These are phyloP conservation scores for Bombus superbus DNA, from an alignment of 1,140 invertebrate genomes.

Conservation along the genomic window DNA sequence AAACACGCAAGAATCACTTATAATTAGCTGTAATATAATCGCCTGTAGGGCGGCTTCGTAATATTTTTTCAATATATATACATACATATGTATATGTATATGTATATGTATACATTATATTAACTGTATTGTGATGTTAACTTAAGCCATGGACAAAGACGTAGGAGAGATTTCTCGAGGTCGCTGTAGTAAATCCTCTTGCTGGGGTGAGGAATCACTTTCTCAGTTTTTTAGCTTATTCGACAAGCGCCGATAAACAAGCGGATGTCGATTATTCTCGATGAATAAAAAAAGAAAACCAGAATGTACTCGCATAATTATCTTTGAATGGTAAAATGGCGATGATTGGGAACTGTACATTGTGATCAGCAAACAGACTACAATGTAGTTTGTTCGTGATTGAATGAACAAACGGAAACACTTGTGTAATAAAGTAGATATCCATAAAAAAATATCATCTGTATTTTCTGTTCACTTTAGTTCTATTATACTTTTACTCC, in stretches of 20 bases:
- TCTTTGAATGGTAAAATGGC: constrained; percentile 77
- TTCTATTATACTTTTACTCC: constrained; percentile 64
- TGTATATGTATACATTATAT: constrained; percentile 67
- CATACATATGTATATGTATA: not conserved
- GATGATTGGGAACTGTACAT: constrained; percentile 78
- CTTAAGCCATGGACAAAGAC: constrained; percentile 78
- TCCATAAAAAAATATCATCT: constrained; percentile 73
- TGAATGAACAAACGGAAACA: constrained; percentile 81
- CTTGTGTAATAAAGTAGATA: constrained; percentile 83
- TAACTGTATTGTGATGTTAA: constrained; percentile 81
- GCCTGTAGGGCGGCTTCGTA: constrained; percentile 68
- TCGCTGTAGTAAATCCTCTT: constrained; percentile 76
- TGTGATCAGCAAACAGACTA: constrained; percentile 81
- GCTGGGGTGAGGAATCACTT: constrained; percentile 78
- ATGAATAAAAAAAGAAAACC: constrained; percentile 69
- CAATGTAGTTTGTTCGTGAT: constrained; percentile 83
- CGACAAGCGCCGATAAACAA: constrained; percentile 54
- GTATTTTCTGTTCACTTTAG: not conserved
- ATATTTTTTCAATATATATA: constrained; percentile 71
- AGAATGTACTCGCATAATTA: constrained; percentile 77
- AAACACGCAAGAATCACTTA: constrained; percentile 65
- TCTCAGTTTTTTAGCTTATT: constrained; percentile 78
- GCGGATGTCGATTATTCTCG: constrained; percentile 65
- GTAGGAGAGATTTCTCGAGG: constrained; percentile 78
- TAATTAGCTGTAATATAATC: constrained; percentile 72